phyloP scores from a whole-genome alignment of 1,140 invertebrate species.

The Drosophila triauraria region DNA sequence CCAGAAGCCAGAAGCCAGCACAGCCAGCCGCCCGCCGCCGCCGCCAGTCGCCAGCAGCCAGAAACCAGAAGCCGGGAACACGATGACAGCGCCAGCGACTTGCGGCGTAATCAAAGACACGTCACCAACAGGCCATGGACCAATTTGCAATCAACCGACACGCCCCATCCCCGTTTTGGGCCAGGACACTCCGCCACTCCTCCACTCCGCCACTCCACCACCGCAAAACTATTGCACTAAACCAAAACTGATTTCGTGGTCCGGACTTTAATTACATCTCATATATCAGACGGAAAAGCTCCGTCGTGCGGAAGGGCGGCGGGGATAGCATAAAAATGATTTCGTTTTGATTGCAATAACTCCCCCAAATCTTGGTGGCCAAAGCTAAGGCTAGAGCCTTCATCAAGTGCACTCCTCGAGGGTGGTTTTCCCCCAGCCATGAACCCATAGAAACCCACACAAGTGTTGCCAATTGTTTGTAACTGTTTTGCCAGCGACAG shows the following conservation, averaged over 20 bases:
- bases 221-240: conserved; percentile 64
- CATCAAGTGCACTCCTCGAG: conserved; percentile 64
- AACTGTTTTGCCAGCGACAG: conserved; percentile 54
- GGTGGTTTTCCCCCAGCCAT: conserved; percentile 48
- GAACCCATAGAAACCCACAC: conserved; percentile 44
- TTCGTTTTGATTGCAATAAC: conserved; percentile 85
- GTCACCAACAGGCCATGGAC: conserved; percentile 77
- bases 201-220: conserved; percentile 9
- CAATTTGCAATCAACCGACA: conserved; percentile 63
- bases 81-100: conserved; percentile 75
- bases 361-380: conserved; percentile 41
- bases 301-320: conserved; percentile 35
- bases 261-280: conserved; percentile 82
- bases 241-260: conserved; percentile 74
- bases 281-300: conserved; percentile 72
- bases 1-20: conserved; percentile 28
- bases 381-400: neutral
- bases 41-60: neutral
- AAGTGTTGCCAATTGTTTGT: conserved; percentile 84
- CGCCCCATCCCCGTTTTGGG: conserved; percentile 1
- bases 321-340: conserved; percentile 77
- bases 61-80: conserved; percentile 35
- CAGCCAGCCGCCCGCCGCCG: conserved; percentile 17
- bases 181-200: conserved; percentile 7
- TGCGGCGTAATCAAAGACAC: conserved; percentile 81